Evolutionary conservation across 2,113 vertebrate genomes (phyloP).

Genomic region (Phylloscopus whistleri): DNA sequence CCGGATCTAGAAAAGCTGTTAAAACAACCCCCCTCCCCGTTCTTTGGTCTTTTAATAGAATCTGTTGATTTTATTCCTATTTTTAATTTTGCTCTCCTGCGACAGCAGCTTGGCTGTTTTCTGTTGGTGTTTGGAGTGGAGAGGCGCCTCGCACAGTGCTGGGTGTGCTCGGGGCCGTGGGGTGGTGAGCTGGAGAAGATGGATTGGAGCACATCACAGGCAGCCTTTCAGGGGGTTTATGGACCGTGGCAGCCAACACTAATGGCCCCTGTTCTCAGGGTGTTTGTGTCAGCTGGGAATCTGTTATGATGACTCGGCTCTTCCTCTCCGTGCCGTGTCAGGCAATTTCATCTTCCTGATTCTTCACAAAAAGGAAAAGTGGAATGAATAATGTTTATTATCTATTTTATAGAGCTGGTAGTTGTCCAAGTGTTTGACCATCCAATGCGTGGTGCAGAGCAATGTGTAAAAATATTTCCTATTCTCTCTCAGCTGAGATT

Average conservation of each 20-base stretch:
- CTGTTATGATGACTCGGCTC: not conserved
- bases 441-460: not conserved
- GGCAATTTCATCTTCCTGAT: not conserved
- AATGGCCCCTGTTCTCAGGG: not conserved
- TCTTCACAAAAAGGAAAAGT: not conserved
- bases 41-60: not conserved
- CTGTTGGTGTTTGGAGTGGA: not conserved
- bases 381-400: not conserved
- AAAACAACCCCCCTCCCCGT: not conserved
- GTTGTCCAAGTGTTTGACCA: not conserved
- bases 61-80: not conserved
- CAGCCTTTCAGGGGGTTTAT: not conserved
- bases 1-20: not conserved
- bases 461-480: not conserved
- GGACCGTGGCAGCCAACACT: not conserved
- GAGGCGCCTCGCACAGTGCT: not conserved
- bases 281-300: not conserved
- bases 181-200: not conserved
- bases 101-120: not conserved
- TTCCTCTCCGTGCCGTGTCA: not conserved
- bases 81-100: not conserved
- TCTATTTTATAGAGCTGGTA: not conserved
- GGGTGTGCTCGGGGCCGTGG: not conserved
- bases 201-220: fast-evolving
- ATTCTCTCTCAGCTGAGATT: not conserved